Evolutionary conservation across 1,140 invertebrate genomes (phyloP).

Genomic region (Archegozetes longisetosus): DNA sequence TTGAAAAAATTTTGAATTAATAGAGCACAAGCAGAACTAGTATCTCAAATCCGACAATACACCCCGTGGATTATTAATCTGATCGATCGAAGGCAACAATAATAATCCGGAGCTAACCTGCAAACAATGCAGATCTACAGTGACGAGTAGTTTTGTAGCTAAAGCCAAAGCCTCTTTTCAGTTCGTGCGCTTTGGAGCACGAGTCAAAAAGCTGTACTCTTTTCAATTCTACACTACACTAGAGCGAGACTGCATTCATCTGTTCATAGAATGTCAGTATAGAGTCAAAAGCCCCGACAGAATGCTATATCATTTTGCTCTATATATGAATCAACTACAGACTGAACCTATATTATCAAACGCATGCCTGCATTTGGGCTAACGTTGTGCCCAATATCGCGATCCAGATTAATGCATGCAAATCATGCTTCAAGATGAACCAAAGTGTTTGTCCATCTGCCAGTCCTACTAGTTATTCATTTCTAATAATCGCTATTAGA

Average conservation of each 20-base stretch:
- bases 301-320: background rate
- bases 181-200: background rate
- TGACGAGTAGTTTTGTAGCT: background rate
- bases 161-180: background rate
- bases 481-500: too few relatives aligned
- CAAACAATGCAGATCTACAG: background rate
- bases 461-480: background rate
- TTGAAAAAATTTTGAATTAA: background rate
- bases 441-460: background rate
- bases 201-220: background rate
- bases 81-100: background rate
- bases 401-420: background rate
- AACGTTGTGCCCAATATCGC: background rate
- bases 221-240: background rate
- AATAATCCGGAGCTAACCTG: background rate
- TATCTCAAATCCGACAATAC: background rate
- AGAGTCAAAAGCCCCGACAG: background rate
- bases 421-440: background rate
- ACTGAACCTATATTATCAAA: background rate
- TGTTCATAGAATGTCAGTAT: background rate
- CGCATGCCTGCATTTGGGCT: background rate
- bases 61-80: background rate
- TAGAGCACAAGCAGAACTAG: too few relatives aligned
- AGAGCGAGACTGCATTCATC: background rate
- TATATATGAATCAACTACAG: background rate